Conservation (phyloP, 2,888 invertebrate genomes). For the Sycophila texana region DNA sequence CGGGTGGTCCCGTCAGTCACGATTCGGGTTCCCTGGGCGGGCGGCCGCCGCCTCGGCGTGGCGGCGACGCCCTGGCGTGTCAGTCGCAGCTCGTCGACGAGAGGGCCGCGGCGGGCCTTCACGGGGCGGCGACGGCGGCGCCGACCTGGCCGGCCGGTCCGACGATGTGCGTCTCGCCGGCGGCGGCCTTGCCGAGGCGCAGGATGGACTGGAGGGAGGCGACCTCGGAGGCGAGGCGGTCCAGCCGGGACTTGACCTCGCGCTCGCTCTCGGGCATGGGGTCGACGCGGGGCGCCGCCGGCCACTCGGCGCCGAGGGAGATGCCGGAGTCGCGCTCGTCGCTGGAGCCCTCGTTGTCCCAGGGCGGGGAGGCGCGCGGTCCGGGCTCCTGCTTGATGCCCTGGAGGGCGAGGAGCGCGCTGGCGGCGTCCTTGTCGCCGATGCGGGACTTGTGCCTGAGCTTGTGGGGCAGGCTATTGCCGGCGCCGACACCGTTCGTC, state of each 20-base stretch:
- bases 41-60: background rate
- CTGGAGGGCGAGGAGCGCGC: constrained; percentile 87
- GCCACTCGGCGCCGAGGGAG: constrained; percentile 85
- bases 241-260: constrained; percentile 90
- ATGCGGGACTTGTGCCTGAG: constrained; percentile 93
- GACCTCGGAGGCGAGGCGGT: constrained; percentile 92
- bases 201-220: constrained; percentile 91
- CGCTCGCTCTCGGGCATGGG: constrained; percentile 80
- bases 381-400: constrained; percentile 92
- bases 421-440: constrained; percentile 92
- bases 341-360: constrained; percentile 93
- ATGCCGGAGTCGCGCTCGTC: constrained; percentile 94
- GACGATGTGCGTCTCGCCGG: constrained; percentile 28
- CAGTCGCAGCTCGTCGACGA: constrained; percentile 42
- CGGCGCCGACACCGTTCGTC: constrained; percentile 71
- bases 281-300: constrained; percentile 72
- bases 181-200: constrained; percentile 77
- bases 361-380: constrained; percentile 87
- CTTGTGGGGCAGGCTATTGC: constrained; percentile 91
- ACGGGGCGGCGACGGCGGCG: constrained; percentile 42
- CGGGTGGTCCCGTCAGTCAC: constrained; percentile 37
- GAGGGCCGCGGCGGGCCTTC: constrained; percentile 21
- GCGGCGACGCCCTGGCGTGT: constrained; percentile 30
- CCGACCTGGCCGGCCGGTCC: constrained; percentile 29
- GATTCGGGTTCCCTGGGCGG: constrained; percentile 32